A percentile compares a stretch with the other conserved stretches of the same genome.
phyloP scores from a whole-genome alignment of 1,140 invertebrate genomes.

The Drosophila ercepeae region DNA sequence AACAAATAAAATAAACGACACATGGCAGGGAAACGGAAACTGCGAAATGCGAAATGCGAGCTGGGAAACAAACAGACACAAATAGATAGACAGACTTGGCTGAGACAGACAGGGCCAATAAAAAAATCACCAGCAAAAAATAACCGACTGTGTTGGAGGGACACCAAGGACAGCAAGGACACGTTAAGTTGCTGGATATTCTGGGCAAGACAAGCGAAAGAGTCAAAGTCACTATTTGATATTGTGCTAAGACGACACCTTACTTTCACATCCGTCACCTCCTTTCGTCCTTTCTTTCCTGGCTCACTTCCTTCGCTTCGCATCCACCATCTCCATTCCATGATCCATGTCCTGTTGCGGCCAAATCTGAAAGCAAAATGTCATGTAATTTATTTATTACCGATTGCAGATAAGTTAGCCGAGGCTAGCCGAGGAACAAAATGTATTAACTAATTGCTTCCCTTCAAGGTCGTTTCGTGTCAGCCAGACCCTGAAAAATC shows the following conservation, averaged over 20 bases:
- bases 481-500: conserved; percentile 29
- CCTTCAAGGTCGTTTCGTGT: conserved; percentile 46
- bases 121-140: conserved; percentile 31
- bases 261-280: conserved; percentile 11
- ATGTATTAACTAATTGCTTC: conserved; percentile 73
- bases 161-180: conserved; percentile 3
- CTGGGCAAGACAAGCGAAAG: conserved; percentile 36
- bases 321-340: not conserved
- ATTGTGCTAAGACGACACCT: conserved; percentile 45
- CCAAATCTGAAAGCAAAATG: conserved; percentile 34
- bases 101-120: conserved; percentile 67
- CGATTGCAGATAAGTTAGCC: conserved; percentile 61
- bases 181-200: conserved; percentile 40
- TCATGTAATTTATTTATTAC: conserved; percentile 74
- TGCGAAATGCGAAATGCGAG: conserved; percentile 34
- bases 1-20: conserved; percentile 70
- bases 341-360: not conserved
- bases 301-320: no score
- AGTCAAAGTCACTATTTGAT: conserved; percentile 49
- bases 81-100: conserved; percentile 40
- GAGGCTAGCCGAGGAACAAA: conserved; percentile 50
- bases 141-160: conserved; percentile 3
- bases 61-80: conserved; percentile 46
- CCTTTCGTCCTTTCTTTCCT: not conserved
- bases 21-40: conserved; percentile 34